Evolutionary conservation across 2,113 vertebrate species (phyloP).

Genomic region (Microcebus ravelobensis): DNA sequence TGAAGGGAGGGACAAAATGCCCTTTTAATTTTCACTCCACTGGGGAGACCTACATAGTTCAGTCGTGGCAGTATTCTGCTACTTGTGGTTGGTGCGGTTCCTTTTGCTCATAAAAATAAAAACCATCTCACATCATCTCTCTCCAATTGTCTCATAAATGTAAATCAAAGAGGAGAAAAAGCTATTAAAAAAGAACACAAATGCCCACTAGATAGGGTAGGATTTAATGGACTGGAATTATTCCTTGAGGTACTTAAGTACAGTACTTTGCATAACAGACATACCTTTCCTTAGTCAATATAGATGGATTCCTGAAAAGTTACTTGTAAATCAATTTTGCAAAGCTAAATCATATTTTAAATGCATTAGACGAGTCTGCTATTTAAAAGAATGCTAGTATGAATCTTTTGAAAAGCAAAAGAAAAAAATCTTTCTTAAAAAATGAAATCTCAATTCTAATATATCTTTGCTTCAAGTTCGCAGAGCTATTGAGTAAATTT

Average conservation of each 20-base stretch:
- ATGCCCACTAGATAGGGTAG: constrained; percentile 55
- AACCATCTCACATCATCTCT: constrained; percentile 51
- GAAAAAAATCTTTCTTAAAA: background rate
- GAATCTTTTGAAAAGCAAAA: constrained; percentile 56
- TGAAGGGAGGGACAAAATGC: background rate
- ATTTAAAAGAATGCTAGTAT: constrained; percentile 53
- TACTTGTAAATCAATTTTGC: constrained; percentile 69
- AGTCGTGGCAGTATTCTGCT: background rate
- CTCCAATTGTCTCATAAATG: constrained; percentile 57
- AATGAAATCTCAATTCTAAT: constrained; percentile 4
- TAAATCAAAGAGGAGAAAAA: constrained; percentile 50
- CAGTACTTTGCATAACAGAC: constrained; percentile 59
- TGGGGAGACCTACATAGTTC: background rate
- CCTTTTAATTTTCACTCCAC: constrained; percentile 23
- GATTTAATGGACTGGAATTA: constrained; percentile 71
- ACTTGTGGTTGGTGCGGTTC: constrained; percentile 56
- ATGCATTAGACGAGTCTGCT: constrained; percentile 60
- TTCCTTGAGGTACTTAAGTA: constrained; percentile 64
- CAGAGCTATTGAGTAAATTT: background rate
- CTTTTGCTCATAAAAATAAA: constrained; percentile 64
- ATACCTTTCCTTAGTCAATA: constrained; percentile 38
- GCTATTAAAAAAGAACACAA: constrained; percentile 44
- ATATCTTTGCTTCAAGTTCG: background rate
- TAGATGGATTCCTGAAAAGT: constrained; percentile 68
- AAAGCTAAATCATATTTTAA: constrained; percentile 73